Evolutionary conservation across 2,113 vertebrate genomes (phyloP), one percentile per base, ranked within the genome.

Genomic region (Urocolius indicus): DNA sequence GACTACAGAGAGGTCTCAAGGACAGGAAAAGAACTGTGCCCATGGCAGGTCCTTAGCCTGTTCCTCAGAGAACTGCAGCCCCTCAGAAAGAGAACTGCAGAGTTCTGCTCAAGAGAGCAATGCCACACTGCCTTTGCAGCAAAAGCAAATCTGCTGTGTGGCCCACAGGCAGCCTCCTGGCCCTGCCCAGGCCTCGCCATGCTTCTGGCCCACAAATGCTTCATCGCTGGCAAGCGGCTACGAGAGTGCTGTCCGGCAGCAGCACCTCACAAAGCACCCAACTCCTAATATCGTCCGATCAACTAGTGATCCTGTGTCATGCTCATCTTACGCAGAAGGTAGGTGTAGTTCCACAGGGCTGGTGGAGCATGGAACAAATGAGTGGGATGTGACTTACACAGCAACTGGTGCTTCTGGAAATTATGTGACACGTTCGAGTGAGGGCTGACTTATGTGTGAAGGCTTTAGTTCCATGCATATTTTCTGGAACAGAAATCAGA

Each of bases 221-320:
- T 79, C 96, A 3, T 93, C 96, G 1, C 58, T 93, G 18, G 78
- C 79, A 0, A 5, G 32, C 6, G 52, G 94, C 78, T 81, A 52
- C 0, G 98, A 98, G 77, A 90, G 94, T 49, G 95, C 96, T 32
- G 95, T 58, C n/a, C 97, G 46, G 34, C 95, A 95, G 46, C 97
- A 97, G 71, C 95, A 73, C 27, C 6, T 58, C 30, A 91, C 94
- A 43, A 96, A 91, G 54, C 87, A 96, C 83, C 96, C 96, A 72
- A 96, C 98, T 95, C 97, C 96, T 29, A 98, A 65, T 48, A 98
- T 99, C 23, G 98, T 99, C 87, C 99, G 99, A 9, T 99, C 99
- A 24, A 98, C 98, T 97, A 99, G 99, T 51, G 99, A 99, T 97
- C 99, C 99, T 0, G 96, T 98, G 43, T 98, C 99, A 3, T 99